Percentiles rank a stretch among this genome's conserved stretches.
phyloP scores from a whole-genome alignment of 2,797 vertebrate genomes.

The Vireo griseus region DNA sequence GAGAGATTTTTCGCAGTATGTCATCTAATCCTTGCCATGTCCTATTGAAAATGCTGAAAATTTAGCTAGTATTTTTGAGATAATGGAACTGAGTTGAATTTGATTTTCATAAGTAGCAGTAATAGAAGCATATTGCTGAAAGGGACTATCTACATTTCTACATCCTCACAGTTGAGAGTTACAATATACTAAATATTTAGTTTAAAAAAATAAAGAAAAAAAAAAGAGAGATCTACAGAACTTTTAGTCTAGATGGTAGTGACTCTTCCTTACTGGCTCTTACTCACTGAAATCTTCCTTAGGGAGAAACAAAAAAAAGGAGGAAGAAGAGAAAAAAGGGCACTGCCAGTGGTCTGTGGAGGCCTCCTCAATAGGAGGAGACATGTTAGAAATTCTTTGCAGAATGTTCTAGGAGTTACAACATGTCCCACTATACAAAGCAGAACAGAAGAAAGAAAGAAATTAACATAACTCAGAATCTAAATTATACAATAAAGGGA shows the following conservation, averaged over 20 bases:
- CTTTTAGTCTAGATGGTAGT: neutral
- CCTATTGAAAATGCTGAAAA: neutral
- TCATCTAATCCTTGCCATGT: neutral
- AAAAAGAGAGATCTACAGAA: neutral
- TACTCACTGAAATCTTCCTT: neutral
- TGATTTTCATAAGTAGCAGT: neutral
- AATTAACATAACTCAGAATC: constrained; percentile 6
- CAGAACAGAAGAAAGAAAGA: neutral
- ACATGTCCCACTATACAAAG: neutral
- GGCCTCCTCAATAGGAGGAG: neutral
- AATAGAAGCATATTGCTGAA: neutral
- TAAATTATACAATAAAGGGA: constrained; percentile 9
- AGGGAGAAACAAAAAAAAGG: neutral
- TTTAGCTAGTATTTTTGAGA: neutral
- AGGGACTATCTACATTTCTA: neutral
- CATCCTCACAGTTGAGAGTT: neutral
- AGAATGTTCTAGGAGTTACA: neutral
- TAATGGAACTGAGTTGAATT: neutral
- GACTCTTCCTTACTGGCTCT: neutral
- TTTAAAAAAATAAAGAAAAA: no score
- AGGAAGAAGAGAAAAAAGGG: neutral
- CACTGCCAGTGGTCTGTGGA: neutral
- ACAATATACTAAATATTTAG: neutral
- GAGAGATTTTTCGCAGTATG: neutral
- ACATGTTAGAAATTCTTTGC: neutral